A percentile compares a stretch with the other conserved stretches of the same genome.
Evolutionary conservation across 2,888 invertebrate species (phyloP).

Genomic region (Oxyteleia sp.): DNA sequence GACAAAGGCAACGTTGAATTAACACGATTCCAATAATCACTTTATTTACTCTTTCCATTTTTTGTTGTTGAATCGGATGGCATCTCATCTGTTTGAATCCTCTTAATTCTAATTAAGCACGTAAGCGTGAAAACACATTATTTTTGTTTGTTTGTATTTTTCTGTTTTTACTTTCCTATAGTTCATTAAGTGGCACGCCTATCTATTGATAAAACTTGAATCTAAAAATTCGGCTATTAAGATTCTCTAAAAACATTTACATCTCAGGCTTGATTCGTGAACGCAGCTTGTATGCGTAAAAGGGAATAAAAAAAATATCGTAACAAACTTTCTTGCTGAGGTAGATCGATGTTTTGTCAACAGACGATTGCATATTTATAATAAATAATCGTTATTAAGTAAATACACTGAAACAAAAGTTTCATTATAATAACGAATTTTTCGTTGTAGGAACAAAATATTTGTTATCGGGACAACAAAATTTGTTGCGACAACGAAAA

Average conservation of each 20-base stretch:
- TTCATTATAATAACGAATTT: too few relatives aligned
- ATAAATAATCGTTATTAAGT: too few relatives aligned
- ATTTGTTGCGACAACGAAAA: too few relatives aligned
- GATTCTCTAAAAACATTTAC: constrained; percentile 43
- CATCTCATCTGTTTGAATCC: constrained; percentile 22
- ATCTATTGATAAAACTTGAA: constrained; percentile 38
- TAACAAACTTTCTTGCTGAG: background rate
- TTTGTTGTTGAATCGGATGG: constrained; percentile 8
- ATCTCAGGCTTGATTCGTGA: constrained; percentile 32
- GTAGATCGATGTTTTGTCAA: too few relatives aligned
- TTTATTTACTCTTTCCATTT: constrained; percentile 1
- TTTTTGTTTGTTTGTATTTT: background rate
- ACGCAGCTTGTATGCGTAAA: constrained; percentile 1
- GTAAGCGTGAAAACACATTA: constrained; percentile 47
- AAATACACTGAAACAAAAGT: too few relatives aligned
- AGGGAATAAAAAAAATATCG: constrained; percentile 1
- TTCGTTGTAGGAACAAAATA: too few relatives aligned
- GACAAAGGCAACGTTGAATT: constrained; percentile 61
- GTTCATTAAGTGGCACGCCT: constrained; percentile 52
- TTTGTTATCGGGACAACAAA: too few relatives aligned
- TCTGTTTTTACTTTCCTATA: constrained; percentile 9
- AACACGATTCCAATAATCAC: constrained; percentile 21
- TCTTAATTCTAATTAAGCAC: constrained; percentile 65
- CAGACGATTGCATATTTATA: too few relatives aligned
- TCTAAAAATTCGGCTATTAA: constrained; percentile 55